These are phyloP conservation scores for Decapterus maruadsi DNA, from an alignment of 2,797 vertebrate genomes.

Conservation along the genomic window DNA sequence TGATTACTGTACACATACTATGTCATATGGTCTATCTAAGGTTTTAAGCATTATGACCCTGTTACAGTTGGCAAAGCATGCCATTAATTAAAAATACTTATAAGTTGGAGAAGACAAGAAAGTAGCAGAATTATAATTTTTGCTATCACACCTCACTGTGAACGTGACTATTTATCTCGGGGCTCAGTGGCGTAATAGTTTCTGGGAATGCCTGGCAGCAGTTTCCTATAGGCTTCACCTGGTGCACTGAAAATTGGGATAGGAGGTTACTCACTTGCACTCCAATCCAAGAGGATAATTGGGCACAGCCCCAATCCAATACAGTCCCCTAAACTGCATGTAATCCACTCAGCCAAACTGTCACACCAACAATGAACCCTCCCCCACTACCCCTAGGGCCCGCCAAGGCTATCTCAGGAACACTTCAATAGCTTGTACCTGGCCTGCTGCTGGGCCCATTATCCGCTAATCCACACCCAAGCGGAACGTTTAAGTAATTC, in stretches of 20 bases:
- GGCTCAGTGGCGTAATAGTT: slow-evolving; percentile 69
- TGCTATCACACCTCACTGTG: slow-evolving; percentile 50
- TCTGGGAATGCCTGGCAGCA: slow-evolving; percentile 59
- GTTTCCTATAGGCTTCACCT: slow-evolving; percentile 71
- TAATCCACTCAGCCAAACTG: slow-evolving; percentile 87
- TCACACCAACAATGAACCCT: slow-evolving; percentile 82
- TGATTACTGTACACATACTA: slow-evolving; percentile 7
- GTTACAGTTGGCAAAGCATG: neutral
- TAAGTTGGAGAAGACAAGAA: slow-evolving; percentile 8
- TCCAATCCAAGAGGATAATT: slow-evolving; percentile 83
- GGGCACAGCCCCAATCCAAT: slow-evolving; percentile 83
- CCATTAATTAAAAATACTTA: slow-evolving; percentile 23
- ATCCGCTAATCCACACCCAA: slow-evolving; percentile 83
- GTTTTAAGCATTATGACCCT: neutral
- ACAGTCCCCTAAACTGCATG: slow-evolving; percentile 84
- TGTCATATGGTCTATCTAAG: neutral
- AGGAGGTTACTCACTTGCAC: slow-evolving; percentile 80
- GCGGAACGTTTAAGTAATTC: slow-evolving; percentile 78
- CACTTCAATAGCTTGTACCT: slow-evolving; percentile 83
- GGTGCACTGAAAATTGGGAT: slow-evolving; percentile 78
- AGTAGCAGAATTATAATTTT: slow-evolving; percentile 36
- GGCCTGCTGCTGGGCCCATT: slow-evolving; percentile 80
- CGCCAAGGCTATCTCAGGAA: slow-evolving; percentile 79
- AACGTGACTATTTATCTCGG: slow-evolving; percentile 63
- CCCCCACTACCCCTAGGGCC: slow-evolving; percentile 65